phyloP scores from a whole-genome alignment of 2,113 vertebrate genomes.

The Labeo rohita region DNA sequence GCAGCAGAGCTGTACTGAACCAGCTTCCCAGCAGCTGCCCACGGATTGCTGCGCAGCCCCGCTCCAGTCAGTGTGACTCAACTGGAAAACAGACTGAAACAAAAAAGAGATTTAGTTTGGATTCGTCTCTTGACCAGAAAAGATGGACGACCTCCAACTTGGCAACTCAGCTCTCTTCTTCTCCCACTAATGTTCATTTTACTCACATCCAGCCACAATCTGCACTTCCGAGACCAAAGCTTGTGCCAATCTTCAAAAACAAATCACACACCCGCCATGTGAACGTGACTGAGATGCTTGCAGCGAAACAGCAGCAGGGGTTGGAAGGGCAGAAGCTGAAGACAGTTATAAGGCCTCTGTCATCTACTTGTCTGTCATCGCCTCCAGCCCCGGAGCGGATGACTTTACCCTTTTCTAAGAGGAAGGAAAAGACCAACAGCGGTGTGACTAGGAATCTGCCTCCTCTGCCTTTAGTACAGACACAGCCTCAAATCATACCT shows the following conservation, averaged over 20 bases:
- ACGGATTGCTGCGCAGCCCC: neutral
- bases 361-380: neutral
- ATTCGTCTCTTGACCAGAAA: constrained; percentile 7
- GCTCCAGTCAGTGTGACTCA: neutral
- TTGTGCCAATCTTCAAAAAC: constrained; percentile 81
- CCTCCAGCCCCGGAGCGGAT: constrained; percentile 3
- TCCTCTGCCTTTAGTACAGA: neutral
- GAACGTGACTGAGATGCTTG: constrained; percentile 57
- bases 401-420: constrained; percentile 37
- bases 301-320: constrained; percentile 60
- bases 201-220: neutral
- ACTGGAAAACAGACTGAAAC: neutral
- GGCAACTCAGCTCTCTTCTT: constrained; percentile 22
- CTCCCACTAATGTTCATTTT: neutral
- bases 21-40: constrained; percentile 56
- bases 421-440: neutral
- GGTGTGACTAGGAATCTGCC: neutral
- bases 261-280: constrained; percentile 62
- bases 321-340: neutral
- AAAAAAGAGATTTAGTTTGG: constrained; percentile 3
- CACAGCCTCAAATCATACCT: neutral
- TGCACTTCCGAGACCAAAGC: constrained; percentile 61
- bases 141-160: neutral
- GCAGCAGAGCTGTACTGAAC: constrained; percentile 64
- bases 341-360: constrained; percentile 4